Evolutionary conservation across 2,888 invertebrate genomes (phyloP).

Genomic region (Chouioia cunea): DNA sequence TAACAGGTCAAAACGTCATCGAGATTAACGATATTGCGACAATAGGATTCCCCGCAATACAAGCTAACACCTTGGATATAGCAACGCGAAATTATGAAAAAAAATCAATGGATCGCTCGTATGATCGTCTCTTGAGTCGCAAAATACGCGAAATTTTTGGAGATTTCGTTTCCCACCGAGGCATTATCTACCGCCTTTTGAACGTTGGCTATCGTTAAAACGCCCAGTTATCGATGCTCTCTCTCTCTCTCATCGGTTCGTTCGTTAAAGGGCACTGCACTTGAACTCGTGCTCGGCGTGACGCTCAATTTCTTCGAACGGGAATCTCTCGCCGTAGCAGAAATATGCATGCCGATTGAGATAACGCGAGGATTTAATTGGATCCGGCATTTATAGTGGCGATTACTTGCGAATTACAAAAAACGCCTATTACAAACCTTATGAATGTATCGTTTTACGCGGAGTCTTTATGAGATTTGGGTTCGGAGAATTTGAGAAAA

Average conservation of each 20-base stretch:
- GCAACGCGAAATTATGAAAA: no score
- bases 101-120: neutral
- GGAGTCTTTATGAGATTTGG: no score
- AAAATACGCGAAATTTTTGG: conserved; percentile 8
- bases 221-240: neutral
- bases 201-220: neutral
- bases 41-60: no score
- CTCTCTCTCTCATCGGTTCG: conserved; percentile 9
- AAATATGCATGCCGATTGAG: conserved; percentile 11
- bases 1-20: no score
- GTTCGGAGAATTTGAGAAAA: no score
- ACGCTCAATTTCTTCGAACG: no score
- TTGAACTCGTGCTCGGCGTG: conserved; percentile 17
- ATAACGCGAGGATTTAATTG: conserved; percentile 33
- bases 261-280: conserved; percentile 16
- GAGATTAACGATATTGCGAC: no score
- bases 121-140: neutral
- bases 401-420: neutral
- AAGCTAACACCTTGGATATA: no score
- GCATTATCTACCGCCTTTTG: neutral
- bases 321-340: neutral
- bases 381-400: conserved; percentile 5
- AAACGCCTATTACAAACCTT: neutral
- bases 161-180: conserved; percentile 12
- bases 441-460: neutral